Conservation (phyloP, 1,140 invertebrate genomes). For the Saccostrea glomerata region DNA sequence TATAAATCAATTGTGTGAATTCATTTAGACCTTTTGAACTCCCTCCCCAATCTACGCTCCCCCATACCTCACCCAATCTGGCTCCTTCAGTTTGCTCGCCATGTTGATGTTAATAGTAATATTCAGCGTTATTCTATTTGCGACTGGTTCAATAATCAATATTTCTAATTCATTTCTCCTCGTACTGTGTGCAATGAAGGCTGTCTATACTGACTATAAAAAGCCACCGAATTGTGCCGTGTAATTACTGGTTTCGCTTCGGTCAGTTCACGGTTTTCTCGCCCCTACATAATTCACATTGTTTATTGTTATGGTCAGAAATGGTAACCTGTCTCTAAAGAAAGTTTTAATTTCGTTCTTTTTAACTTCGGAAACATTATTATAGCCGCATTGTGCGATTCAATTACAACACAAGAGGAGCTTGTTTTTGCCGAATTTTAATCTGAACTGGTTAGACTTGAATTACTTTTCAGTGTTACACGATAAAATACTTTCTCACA, state of each 20-base stretch:
- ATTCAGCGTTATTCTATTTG: slow-evolving; percentile 18
- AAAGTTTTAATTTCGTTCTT: slow-evolving; percentile 11
- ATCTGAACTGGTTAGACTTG: not conserved
- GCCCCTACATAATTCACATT: not conserved
- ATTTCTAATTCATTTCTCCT: slow-evolving; percentile 36
- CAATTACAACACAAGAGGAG: not conserved
- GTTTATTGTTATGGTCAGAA: slow-evolving; percentile 13
- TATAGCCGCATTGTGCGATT: not conserved
- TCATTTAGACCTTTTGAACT: not conserved
- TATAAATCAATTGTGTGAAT: not conserved
- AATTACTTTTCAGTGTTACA: not conserved
- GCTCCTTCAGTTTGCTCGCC: slow-evolving; percentile 9
- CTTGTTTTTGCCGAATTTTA: not conserved
- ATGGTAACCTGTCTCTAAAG: not conserved
- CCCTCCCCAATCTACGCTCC: not conserved
- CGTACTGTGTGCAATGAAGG: not conserved
- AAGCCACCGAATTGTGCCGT: not conserved
- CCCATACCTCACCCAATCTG: slow-evolving; percentile 22
- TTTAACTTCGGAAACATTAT: not conserved
- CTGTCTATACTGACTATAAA: not conserved
- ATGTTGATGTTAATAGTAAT: slow-evolving; percentile 11
- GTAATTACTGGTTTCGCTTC: not conserved
- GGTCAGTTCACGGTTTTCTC: slow-evolving; percentile 27
- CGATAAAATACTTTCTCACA: slow-evolving; percentile 14
- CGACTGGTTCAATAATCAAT: not conserved